Evolutionary conservation across 2,797 vertebrate genomes (phyloP), one percentile per base, ranked within the genome.

Genomic region (Gallinago nigripennis): DNA sequence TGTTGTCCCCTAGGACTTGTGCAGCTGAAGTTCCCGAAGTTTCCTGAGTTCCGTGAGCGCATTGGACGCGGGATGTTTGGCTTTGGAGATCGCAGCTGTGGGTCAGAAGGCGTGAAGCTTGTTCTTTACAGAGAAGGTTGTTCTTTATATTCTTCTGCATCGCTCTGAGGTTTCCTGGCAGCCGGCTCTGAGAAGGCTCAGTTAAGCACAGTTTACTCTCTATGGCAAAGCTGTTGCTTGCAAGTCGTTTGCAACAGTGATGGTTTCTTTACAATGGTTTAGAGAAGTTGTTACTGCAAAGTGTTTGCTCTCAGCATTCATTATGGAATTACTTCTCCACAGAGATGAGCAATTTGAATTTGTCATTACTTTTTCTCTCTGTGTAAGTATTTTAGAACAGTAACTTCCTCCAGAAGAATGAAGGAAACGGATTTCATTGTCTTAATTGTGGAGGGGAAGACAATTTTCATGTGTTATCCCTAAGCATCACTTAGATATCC

Each of bases 331-430:
- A 39, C 50, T 64, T 94, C 54, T 86, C 87, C 53, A 50, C 53
- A 70, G 91, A 94, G 73, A 90, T 94, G 37, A 91, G 77, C 82
- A 43, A 73, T 90, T 92, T 76, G 80, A 88, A 86, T 95, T 85
- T 94, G 77, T 80, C 39, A 12, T 91, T 92, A 54, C 90, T 79
- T 93, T 91, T 92, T 65, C 37, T 86, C 45, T 79, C 45, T 35
- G 12, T 82, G 75, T 92, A 94, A 94, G 85, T 94, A 78, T 94
- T 94, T 94, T 82, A 86, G 35, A 88, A 61, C 90, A 90, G 8
- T 88, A 70, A 64, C 87, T 92, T 92, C 73, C 10, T 88, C 53
- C 45, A 71, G 64, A 54, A 92, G 82, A 87, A 53, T 54, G 81
- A 82, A 66, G 53, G 41, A 85, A 82, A 77, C 68, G 9, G 64